phyloP scores from a whole-genome alignment of 1,140 invertebrate genomes.

The Calliphora vicina region DNA sequence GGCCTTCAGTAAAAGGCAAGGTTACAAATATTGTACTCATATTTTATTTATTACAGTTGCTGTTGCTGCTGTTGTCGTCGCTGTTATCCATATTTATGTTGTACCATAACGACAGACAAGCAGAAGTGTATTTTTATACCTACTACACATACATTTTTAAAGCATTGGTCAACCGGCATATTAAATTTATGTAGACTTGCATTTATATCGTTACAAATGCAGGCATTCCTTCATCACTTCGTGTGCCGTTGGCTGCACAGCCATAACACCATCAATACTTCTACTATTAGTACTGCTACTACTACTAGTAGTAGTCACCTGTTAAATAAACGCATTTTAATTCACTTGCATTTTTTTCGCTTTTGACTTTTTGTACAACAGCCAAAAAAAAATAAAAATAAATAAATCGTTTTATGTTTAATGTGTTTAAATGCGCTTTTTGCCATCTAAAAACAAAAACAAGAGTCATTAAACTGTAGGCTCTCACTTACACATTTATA shows the following conservation, averaged over 20 bases:
- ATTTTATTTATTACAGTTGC: not conserved
- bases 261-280: not conserved
- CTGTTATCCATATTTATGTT: not conserved
- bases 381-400: not conserved
- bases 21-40: constrained; percentile 10
- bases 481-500: not conserved
- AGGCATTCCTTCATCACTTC: not conserved
- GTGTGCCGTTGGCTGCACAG: not conserved
- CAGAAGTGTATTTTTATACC: no score
- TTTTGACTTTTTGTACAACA: not conserved
- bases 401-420: not conserved
- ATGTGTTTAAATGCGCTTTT: not conserved
- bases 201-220: not conserved
- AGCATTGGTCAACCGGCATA: not conserved
- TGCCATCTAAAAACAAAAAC: not conserved
- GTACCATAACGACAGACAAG: not conserved
- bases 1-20: constrained; percentile 15
- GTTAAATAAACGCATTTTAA: constrained; percentile 15
- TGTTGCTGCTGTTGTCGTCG: not conserved
- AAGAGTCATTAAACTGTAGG: constrained; percentile 6
- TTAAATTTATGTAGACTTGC: not conserved
- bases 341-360: not conserved
- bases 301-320: not conserved
- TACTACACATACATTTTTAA: not conserved
- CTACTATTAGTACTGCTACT: no score